Conservation (phyloP, 2,888 invertebrate genomes). For the Rambutsinella grinnellia region DNA sequence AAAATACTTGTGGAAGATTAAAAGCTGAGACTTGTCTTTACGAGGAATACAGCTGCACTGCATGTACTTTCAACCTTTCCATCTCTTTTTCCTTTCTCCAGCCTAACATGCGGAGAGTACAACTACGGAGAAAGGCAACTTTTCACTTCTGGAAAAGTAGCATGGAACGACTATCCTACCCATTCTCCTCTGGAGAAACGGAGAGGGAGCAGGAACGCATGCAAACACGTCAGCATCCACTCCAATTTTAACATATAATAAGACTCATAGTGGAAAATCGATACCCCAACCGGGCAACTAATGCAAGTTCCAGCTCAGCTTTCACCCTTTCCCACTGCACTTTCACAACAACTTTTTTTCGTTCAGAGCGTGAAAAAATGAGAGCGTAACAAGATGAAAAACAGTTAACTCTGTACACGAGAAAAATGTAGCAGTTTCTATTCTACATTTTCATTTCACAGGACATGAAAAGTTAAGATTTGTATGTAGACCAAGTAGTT, state of each 20-base stretch:
- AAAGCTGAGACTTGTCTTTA: conserved; percentile 37
- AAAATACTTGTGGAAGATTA: not conserved
- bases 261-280: too few species aligned
- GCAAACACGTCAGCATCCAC: not conserved
- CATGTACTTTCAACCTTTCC: conserved; percentile 40
- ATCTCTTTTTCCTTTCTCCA: conserved; percentile 19
- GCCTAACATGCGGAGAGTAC: not conserved
- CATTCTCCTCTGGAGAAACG: conserved; percentile 2
- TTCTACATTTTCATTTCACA: not conserved
- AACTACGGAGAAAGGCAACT: not conserved
- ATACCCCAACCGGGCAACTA: too few species aligned
- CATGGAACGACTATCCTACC: not conserved
- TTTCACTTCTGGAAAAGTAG: not conserved
- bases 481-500: not conserved
- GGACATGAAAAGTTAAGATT: not conserved
- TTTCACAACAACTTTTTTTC: too few species aligned
- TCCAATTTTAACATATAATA: too few species aligned
- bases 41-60: conserved; percentile 55
- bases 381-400: not conserved
- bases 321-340: too few species aligned
- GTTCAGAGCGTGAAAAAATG: too few species aligned
- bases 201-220: not conserved
- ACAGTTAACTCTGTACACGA: not conserved
- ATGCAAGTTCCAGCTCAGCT: too few species aligned
- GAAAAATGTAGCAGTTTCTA: not conserved